Evolutionary conservation across 2,888 invertebrate genomes (phyloP).

Genomic region (Nebria brevicollis): DNA sequence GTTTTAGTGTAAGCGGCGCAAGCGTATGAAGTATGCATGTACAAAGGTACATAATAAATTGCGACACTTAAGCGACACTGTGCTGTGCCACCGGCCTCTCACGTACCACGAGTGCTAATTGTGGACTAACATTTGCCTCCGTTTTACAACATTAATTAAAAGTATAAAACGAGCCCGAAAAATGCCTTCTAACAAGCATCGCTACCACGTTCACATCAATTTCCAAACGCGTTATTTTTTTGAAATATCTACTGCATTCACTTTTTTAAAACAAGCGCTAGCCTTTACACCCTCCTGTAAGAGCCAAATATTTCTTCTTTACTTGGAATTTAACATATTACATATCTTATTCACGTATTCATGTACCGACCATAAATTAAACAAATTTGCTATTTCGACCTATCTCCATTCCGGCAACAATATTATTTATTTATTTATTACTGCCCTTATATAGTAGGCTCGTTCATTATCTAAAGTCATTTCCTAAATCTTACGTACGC

Average conservation of each 20-base stretch:
- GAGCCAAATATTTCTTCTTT: too few species aligned
- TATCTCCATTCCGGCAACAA: background rate
- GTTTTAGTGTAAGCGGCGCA: constrained; percentile 22
- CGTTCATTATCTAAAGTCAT: background rate
- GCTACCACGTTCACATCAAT: constrained; percentile 2
- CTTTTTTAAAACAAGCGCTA: background rate
- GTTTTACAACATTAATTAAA: constrained; percentile 41
- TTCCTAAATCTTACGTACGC: background rate
- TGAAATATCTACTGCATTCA: background rate
- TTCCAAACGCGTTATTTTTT: background rate
- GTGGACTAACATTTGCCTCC: constrained; percentile 38
- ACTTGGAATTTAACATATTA: too few species aligned
- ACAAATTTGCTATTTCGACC: too few species aligned
- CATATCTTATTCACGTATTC: too few species aligned
- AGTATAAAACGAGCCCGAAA: constrained; percentile 37
- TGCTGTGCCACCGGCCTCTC: background rate
- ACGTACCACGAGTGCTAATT: constrained; percentile 39
- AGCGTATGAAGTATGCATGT: constrained; percentile 41
- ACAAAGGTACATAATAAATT: constrained; percentile 46
- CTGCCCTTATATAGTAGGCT: background rate
- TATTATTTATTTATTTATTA: background rate
- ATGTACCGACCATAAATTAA: too few species aligned
- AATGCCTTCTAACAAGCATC: constrained; percentile 16
- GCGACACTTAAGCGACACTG: constrained; percentile 33
- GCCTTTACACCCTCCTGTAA: too few species aligned